Percentiles rank a stretch among this genome's conserved stretches.
phyloP scores from a whole-genome alignment of 2,797 vertebrate species.

The Gouania willdenowi region DNA sequence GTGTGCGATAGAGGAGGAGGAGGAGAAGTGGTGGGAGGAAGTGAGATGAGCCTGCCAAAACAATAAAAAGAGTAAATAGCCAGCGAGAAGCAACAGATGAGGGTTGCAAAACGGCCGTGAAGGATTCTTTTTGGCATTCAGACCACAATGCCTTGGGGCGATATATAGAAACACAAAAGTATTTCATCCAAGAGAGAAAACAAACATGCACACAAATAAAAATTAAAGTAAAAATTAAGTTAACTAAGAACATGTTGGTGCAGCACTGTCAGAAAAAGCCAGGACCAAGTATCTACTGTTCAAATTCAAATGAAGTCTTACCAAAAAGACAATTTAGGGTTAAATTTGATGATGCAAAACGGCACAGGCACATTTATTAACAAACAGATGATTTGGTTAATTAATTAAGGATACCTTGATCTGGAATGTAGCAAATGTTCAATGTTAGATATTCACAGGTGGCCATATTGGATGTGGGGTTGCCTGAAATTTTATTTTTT shows the following conservation, averaged over 20 bases:
- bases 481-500: too few relatives aligned
- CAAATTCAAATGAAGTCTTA: too few relatives aligned
- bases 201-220: conserved; percentile 49
- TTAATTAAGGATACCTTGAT: too few relatives aligned
- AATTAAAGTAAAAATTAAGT: conserved; percentile 27
- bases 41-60: conserved; percentile 54
- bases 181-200: conserved; percentile 40
- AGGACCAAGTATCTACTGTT: conserved; percentile 31
- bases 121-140: conserved; percentile 51
- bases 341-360: too few relatives aligned
- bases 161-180: conserved; percentile 37
- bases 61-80: conserved; percentile 60
- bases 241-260: conserved; percentile 43
- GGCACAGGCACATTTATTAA: too few relatives aligned
- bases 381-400: too few relatives aligned
- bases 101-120: conserved; percentile 42
- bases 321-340: too few relatives aligned
- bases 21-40: conserved; percentile 49
- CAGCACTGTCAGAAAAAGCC: conserved; percentile 32
- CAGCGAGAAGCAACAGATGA: conserved; percentile 68
- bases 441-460: too few relatives aligned
- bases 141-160: conserved; percentile 46
- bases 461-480: too few relatives aligned
- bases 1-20: conserved; percentile 39
- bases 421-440: too few relatives aligned